These are phyloP conservation scores for Pocillopora grandis DNA, from an alignment of 92 coral and sea anemone species.

Conservation along the genomic window DNA sequence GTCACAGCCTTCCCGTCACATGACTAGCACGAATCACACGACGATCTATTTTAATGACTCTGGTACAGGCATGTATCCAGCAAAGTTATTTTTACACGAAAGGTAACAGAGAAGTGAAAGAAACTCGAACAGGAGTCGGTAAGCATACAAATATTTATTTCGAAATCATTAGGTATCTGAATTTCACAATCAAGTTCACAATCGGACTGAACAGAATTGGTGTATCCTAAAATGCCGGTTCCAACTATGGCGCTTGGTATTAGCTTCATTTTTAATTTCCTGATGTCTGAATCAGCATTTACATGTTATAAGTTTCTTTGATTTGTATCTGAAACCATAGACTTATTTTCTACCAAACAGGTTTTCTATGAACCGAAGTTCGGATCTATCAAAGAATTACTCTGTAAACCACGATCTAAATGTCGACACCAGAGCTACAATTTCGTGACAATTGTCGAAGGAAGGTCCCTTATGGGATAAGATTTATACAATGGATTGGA, in stretches of 20 bases:
- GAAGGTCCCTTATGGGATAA: slow-evolving; percentile 84
- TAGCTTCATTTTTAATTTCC: too few relatives aligned
- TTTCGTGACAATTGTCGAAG: slow-evolving; percentile 7
- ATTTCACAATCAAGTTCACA: neutral
- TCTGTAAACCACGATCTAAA: neutral
- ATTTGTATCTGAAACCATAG: neutral
- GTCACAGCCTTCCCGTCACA: neutral
- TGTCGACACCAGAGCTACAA: neutral
- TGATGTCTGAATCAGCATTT: neutral
- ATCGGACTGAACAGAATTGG: neutral
- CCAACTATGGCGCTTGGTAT: neutral
- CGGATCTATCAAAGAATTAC: neutral
- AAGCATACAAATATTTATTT: neutral
- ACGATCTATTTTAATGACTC: neutral
- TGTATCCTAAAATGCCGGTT: neutral
- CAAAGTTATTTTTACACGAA: neutral
- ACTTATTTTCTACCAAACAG: neutral
- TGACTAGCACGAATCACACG: neutral
- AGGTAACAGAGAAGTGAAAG: neutral
- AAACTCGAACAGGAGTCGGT: neutral
- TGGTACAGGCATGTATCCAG: neutral
- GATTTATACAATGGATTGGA: slow-evolving; percentile 80
- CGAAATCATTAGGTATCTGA: neutral
- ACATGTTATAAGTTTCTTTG: neutral
- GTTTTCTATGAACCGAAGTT: slow-evolving; percentile 10